phyloP scores from a whole-genome alignment of 1,140 invertebrate genomes.

The Leucophenga varia region DNA sequence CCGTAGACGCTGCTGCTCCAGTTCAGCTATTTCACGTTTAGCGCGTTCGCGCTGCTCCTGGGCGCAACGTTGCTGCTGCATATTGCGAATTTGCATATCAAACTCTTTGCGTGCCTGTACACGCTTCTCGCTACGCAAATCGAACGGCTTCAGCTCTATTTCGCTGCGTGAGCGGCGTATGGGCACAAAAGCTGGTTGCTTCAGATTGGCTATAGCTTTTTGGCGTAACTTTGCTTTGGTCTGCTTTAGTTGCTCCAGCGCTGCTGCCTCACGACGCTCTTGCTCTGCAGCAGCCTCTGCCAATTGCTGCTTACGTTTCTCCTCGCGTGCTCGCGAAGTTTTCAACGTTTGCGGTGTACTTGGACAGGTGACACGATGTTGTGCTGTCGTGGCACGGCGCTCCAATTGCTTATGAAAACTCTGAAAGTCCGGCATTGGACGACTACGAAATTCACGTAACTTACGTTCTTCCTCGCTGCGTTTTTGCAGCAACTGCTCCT shows the following conservation, averaged over 20 bases:
- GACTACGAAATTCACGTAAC: slow-evolving; percentile 32
- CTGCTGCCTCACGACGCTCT: neutral
- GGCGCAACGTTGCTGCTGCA: slow-evolving; percentile 19
- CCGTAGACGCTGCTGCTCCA: slow-evolving; percentile 23
- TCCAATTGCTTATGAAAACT: slow-evolving; percentile 14
- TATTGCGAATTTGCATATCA: slow-evolving; percentile 11
- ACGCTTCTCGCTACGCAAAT: slow-evolving; percentile 20
- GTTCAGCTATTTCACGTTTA: too few species aligned
- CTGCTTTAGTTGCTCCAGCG: slow-evolving; percentile 7
- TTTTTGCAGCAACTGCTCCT: slow-evolving; percentile 15
- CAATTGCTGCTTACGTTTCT: slow-evolving; percentile 12
- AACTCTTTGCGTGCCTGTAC: slow-evolving; percentile 28
- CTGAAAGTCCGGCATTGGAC: slow-evolving; percentile 35
- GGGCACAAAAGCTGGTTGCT: too few species aligned
- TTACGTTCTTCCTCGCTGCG: slow-evolving; percentile 20
- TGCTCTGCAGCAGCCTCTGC: slow-evolving; percentile 8
- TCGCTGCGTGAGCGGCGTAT: neutral
- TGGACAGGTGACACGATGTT: slow-evolving; percentile 28
- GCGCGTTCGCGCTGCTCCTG: slow-evolving; percentile 19
- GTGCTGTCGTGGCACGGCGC: neutral
- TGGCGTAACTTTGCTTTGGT: too few species aligned
- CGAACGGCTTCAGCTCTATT: slow-evolving; percentile 24
- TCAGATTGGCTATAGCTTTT: too few species aligned
- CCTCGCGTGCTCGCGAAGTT: slow-evolving; percentile 11
- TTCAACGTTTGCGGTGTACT: slow-evolving; percentile 34